Evolutionary conservation across 1,140 invertebrate species (phyloP).

Genomic region (Lepidurus couesii): DNA sequence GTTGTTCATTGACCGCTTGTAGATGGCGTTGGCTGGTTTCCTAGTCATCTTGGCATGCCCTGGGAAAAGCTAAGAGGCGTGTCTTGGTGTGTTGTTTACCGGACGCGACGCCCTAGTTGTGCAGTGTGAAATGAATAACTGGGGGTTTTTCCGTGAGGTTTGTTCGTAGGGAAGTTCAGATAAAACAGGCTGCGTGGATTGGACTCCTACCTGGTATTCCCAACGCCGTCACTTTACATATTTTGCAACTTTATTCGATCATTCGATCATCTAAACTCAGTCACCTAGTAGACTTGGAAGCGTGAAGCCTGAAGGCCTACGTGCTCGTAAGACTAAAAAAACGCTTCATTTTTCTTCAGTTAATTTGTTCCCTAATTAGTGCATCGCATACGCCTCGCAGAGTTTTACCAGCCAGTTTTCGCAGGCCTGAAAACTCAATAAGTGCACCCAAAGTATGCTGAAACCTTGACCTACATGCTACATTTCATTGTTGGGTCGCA

Average conservation of each 20-base stretch:
- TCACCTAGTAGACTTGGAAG: background rate
- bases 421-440: too few species aligned
- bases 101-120: background rate
- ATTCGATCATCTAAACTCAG: background rate
- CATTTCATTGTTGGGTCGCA: background rate
- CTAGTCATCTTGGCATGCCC: background rate
- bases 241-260: background rate
- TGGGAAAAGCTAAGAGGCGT: background rate
- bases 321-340: background rate
- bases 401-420: too few species aligned
- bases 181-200: background rate
- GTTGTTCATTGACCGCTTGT: background rate
- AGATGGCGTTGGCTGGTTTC: background rate
- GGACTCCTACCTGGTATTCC: slow-evolving; percentile 7
- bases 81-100: background rate
- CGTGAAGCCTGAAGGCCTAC: background rate
- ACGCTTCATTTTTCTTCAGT: background rate
- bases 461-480: background rate
- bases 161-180: background rate
- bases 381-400: background rate
- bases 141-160: background rate
- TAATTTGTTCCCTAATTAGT: background rate
- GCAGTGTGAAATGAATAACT: background rate
- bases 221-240: background rate
- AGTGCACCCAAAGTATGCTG: background rate